Evolutionary conservation across 2,888 invertebrate genomes (phyloP), one percentile per base, ranked within the genome.

Genomic region (Nomada goodeniana): DNA sequence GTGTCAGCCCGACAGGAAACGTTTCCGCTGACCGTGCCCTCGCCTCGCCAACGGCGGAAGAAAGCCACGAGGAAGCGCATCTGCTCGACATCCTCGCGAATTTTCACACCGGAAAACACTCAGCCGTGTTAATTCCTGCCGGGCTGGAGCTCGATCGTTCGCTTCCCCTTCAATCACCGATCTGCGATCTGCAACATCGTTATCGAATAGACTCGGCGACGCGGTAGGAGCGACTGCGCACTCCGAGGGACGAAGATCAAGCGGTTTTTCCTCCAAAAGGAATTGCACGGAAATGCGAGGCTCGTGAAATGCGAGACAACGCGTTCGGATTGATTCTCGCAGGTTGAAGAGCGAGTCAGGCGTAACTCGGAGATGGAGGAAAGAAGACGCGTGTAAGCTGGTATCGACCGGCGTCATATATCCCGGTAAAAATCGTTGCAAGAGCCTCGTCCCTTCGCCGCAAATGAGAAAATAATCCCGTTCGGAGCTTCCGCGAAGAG

Each of bases 381-480:
- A 44, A 55, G 15, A 50, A 9, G 23, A 53, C 20, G 36, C 11
- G 29, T 63, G 47, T 67, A 70, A 73, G 61, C 18, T 53, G 2
- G 63, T 71, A 80, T 81, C 81, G 81, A 80, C 57, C 64, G 63
- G 52, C 44, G 72, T 80, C 61, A 69, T 53, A 59, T 52, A 64
- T n/a, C 57, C n/a, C 68, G 59, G 53, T 63, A 71, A 76, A 83
- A 52, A 81, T 82, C 82, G 53, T 52, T 69, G 36, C 29, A n/a
- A 70, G 55, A 63, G 53, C 52, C 44, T 57, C 36, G 82, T 70
- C 65, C 44, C 53, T 71, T 71, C 73, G 57, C 65, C 73, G 70
- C 50, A 69, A 84, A 80, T 71, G 70, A 84, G 75, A 80, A 71
- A 84, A 84, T 75, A 82, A 82, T 75, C 82, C 76, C 76, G 82